These are phyloP conservation scores for Teleogryllus occipitalis DNA, from an alignment of 1,140 invertebrate species.

Conservation along the genomic window DNA sequence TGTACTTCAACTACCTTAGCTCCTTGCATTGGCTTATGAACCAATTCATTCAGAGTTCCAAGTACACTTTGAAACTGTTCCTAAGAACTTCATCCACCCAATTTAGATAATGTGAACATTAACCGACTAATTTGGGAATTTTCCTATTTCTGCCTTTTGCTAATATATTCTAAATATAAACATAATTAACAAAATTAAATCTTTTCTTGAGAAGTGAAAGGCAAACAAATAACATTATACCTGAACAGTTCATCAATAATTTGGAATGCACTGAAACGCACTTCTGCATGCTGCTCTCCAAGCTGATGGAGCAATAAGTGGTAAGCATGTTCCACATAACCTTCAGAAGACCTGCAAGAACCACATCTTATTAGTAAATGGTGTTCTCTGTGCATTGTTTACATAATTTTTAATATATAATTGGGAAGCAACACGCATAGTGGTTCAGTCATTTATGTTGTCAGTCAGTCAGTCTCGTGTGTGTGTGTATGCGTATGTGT, in stretches of 20 bases:
- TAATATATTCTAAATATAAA: not conserved
- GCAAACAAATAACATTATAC: slow-evolving; percentile 24
- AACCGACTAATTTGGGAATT: not conserved
- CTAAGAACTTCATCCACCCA: not conserved
- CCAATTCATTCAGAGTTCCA: not conserved
- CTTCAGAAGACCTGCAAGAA: slow-evolving; percentile 38
- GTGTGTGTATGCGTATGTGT: too few relatives aligned
- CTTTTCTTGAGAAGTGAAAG: not conserved
- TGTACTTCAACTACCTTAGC: too few relatives aligned
- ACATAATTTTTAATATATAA: not conserved
- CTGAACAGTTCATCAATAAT: slow-evolving; percentile 46
- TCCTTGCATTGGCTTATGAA: not conserved
- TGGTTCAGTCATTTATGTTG: not conserved
- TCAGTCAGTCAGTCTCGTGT: too few relatives aligned
- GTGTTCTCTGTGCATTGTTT: not conserved
- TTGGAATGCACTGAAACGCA: slow-evolving; percentile 44
- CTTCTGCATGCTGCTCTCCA: slow-evolving; percentile 46
- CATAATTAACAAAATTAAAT: not conserved
- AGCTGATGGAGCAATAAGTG: slow-evolving; percentile 41
- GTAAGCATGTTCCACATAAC: slow-evolving; percentile 39
- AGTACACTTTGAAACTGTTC: not conserved
- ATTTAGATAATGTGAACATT: not conserved
- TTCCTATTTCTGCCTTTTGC: not conserved
- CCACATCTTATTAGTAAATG: slow-evolving; percentile 2
- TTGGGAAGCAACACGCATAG: not conserved